Evolutionary conservation across 2,888 invertebrate species (phyloP).

Genomic region (Chloromyia formosa): DNA sequence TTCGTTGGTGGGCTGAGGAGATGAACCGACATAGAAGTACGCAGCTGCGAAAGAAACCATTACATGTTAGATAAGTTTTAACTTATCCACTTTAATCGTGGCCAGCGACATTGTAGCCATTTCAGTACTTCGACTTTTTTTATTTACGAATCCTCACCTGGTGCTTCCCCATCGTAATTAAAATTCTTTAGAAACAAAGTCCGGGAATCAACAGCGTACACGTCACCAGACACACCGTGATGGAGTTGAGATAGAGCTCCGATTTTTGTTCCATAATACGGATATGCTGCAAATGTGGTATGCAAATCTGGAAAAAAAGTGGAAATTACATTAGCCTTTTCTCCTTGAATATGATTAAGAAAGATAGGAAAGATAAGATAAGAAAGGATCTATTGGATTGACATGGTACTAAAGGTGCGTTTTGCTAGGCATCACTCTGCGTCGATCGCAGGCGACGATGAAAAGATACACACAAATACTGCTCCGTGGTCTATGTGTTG

Average conservation of each 20-base stretch:
- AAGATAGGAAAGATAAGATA: too few relatives aligned
- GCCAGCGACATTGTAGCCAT: too few relatives aligned
- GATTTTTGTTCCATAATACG: slow-evolving; percentile 80
- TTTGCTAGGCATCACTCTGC: too few relatives aligned
- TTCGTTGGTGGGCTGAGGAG: slow-evolving; percentile 72
- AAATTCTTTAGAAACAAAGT: slow-evolving; percentile 88
- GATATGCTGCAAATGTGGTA: slow-evolving; percentile 60
- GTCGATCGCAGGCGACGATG: too few relatives aligned
- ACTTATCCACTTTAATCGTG: too few relatives aligned
- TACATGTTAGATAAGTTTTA: neutral
- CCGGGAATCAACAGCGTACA: slow-evolving; percentile 87
- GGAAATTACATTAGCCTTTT: neutral
- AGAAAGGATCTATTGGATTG: too few relatives aligned
- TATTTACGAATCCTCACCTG: slow-evolving; percentile 74
- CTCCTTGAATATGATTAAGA: too few relatives aligned
- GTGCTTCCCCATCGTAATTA: slow-evolving; percentile 90
- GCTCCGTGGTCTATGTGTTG: too few relatives aligned
- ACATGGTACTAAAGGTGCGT: too few relatives aligned
- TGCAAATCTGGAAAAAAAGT: slow-evolving; percentile 37
- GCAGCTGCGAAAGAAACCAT: slow-evolving; percentile 72
- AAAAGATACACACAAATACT: too few relatives aligned
- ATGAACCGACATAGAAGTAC: slow-evolving; percentile 86
- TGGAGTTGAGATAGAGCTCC: slow-evolving; percentile 81
- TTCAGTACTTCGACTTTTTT: too few relatives aligned
- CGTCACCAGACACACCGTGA: slow-evolving; percentile 85